These are phyloP conservation scores for Coregonus sp. DNA, from an alignment of 2,797 vertebrate genomes.

Conservation along the genomic window DNA sequence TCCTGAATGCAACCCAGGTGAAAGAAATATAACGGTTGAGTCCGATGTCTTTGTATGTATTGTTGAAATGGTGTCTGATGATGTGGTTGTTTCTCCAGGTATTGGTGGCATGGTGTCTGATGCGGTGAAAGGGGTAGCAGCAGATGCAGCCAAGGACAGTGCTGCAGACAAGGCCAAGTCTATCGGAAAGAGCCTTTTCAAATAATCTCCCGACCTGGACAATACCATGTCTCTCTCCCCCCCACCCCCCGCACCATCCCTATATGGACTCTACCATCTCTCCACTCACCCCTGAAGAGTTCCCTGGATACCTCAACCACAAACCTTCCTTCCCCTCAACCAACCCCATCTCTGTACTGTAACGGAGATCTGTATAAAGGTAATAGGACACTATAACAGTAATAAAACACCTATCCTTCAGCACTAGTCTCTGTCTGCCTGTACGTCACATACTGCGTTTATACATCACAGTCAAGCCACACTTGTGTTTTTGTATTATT, in stretches of 20 bases:
- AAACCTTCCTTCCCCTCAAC: neutral
- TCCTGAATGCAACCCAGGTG: neutral
- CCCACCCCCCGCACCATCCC: neutral
- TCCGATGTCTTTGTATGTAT: neutral
- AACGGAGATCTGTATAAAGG: neutral
- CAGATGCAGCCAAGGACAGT: constrained; percentile 14
- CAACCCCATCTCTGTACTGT: neutral
- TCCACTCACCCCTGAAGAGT: neutral
- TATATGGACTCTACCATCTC: neutral
- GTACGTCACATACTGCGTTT: neutral
- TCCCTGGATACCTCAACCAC: neutral
- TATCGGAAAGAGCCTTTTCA: constrained; percentile 29
- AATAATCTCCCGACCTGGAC: constrained; percentile 9
- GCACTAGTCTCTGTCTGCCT: neutral
- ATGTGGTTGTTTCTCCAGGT: constrained; percentile 20
- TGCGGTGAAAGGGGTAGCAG: constrained; percentile 15
- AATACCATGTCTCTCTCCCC: neutral
- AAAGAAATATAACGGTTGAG: neutral
- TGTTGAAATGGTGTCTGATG: neutral
- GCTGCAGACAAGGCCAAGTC: constrained; percentile 9
- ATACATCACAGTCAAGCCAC: neutral
- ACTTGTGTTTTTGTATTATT: constrained; percentile 1
- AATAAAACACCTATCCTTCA: neutral
- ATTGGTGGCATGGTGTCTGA: constrained; percentile 7
- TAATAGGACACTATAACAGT: neutral